A percentile compares a stretch with the other conserved stretches of the same genome.
Evolutionary conservation across 1,140 invertebrate genomes (phyloP).

Genomic region (Drosophila ananassae): DNA sequence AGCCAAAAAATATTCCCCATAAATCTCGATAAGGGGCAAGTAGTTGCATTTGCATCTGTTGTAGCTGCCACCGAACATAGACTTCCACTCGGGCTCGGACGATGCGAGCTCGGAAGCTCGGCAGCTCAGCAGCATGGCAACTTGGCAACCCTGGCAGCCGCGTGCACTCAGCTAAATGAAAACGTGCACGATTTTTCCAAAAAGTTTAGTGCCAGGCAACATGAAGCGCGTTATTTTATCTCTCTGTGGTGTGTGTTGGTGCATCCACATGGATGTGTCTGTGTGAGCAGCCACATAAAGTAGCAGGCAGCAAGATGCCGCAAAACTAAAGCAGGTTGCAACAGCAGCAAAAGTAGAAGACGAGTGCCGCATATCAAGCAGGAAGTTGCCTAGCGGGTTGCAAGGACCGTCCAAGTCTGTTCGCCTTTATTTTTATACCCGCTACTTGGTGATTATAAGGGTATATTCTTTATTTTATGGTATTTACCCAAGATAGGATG

Average conservation of each 20-base stretch:
- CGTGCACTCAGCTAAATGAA: conserved; percentile 82
- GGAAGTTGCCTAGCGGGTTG: conserved; percentile 19
- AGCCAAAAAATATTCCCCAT: conserved; percentile 49
- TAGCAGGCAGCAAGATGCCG: conserved; percentile 57
- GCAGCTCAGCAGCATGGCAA: conserved; percentile 14
- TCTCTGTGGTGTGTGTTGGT: conserved; percentile 12
- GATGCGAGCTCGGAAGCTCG: conserved; percentile 7
- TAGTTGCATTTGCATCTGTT: conserved; percentile 44
- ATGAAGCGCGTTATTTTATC: conserved; percentile 72
- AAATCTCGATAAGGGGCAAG: conserved; percentile 51
- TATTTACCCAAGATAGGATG: too few relatives aligned
- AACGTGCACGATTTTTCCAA: conserved; percentile 78
- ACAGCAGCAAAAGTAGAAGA: conserved; percentile 55
- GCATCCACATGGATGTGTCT: neutral
- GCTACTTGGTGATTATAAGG: neutral
- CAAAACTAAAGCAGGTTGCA: conserved; percentile 66
- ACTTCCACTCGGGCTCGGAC: conserved; percentile 25
- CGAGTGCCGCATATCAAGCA: conserved; percentile 68
- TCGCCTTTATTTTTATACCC: conserved; percentile 2
- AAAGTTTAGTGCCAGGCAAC: conserved; percentile 71
- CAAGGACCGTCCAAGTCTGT: conserved; percentile 9
- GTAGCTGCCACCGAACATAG: conserved; percentile 7
- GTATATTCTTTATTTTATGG: neutral
- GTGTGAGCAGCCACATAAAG: conserved; percentile 37
- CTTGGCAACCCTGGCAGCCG: conserved; percentile 45